Evolutionary conservation across 2,888 invertebrate genomes (phyloP).

Genomic region (Ochropleura leucogaster): DNA sequence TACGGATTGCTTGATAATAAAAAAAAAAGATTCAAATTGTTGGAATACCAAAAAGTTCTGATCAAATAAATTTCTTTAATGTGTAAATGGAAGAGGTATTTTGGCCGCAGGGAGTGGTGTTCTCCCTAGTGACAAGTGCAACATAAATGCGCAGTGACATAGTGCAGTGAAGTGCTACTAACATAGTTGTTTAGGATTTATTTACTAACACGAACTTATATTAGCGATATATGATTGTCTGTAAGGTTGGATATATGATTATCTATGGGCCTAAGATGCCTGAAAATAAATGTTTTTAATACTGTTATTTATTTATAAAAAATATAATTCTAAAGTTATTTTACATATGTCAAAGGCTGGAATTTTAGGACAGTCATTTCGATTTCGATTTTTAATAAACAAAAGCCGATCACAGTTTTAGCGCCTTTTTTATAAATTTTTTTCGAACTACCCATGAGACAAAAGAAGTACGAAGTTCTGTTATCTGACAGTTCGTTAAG

Average conservation of each 20-base stretch:
- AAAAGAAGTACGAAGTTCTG: conserved; percentile 18
- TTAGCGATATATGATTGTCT: too few species aligned
- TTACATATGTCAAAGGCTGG: background rate
- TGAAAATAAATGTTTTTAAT: too few species aligned
- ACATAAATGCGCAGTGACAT: too few species aligned
- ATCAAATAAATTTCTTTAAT: conserved; percentile 10
- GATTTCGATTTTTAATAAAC: conserved; percentile 21
- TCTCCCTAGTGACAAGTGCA: too few species aligned
- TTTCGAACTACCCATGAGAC: conserved; percentile 15
- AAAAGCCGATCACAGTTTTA: conserved; percentile 24
- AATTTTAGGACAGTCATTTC: conserved; percentile 15
- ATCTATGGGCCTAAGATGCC: too few species aligned
- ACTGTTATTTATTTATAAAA: too few species aligned
- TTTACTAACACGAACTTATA: too few species aligned
- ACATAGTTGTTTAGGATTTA: too few species aligned
- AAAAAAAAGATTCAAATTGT: conserved; percentile 54
- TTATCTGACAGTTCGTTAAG: conserved; percentile 35
- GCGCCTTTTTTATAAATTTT: conserved; percentile 11
- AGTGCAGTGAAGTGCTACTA: too few species aligned
- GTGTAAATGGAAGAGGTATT: background rate
- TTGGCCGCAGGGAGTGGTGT: too few species aligned
- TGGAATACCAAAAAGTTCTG: conserved; percentile 27
- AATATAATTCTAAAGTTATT: conserved; percentile 18
- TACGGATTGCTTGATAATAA: conserved; percentile 57
- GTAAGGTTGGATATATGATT: too few species aligned